Evolutionary conservation across 2,888 invertebrate genomes (phyloP).

Genomic region (Melanotus villosus): DNA sequence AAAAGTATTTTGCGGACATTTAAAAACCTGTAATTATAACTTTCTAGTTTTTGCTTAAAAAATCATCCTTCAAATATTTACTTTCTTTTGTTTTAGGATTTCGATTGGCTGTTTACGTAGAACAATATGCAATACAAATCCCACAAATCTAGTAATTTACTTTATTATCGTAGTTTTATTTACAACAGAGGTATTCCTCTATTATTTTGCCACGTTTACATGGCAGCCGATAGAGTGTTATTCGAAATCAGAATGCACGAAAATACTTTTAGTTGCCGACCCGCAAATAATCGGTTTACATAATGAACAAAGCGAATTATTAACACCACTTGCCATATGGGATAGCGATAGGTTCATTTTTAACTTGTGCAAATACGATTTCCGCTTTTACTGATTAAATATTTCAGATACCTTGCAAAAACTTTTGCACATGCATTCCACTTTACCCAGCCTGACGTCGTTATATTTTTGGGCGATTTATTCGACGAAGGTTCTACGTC

Average conservation of each 20-base stretch:
- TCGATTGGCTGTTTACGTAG: not conserved
- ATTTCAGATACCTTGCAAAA: conserved; percentile 81
- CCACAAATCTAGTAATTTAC: conserved; percentile 12
- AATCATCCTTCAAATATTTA: not conserved
- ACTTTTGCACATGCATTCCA: conserved; percentile 82
- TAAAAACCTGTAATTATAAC: too few relatives aligned
- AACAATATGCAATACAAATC: not conserved
- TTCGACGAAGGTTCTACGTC: conserved; percentile 95
- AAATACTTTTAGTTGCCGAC: conserved; percentile 80
- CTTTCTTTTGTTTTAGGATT: conserved; percentile 1
- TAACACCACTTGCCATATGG: conserved; percentile 83
- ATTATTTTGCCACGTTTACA: conserved; percentile 58
- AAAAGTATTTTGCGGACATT: too few relatives aligned
- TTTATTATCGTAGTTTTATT: conserved; percentile 48
- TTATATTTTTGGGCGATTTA: conserved; percentile 94
- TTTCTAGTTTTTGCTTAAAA: too few relatives aligned
- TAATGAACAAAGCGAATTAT: conserved; percentile 76
- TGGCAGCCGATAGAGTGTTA: conserved; percentile 62
- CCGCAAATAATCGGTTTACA: conserved; percentile 92
- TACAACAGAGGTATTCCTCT: conserved; percentile 62
- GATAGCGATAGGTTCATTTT: conserved; percentile 87
- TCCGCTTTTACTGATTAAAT: not conserved
- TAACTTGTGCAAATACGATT: not conserved
- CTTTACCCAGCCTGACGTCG: conserved; percentile 84
- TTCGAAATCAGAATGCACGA: conserved; percentile 60